A percentile compares a stretch with the other conserved stretches of the same genome.
Conservation (phyloP, 1,140 invertebrate genomes). For the Medauroidea extradentata region DNA sequence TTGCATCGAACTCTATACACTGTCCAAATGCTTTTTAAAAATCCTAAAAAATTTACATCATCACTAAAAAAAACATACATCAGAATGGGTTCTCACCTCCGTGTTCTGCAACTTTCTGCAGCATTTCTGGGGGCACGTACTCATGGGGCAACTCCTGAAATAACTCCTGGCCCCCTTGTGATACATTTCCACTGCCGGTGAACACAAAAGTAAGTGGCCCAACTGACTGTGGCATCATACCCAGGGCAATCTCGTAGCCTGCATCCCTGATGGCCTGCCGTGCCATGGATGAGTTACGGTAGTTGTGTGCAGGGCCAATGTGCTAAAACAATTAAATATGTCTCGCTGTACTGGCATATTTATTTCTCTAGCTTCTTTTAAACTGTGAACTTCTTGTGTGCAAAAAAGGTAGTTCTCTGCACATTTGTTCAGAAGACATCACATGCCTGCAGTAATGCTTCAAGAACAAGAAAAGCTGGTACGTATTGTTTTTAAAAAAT, state of each 20-base stretch:
- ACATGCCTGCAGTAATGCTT: too few species aligned
- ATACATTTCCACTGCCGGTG: conserved; percentile 86
- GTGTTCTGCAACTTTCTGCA: conserved; percentile 93
- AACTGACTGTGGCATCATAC: conserved; percentile 96
- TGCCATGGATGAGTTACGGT: conserved; percentile 95
- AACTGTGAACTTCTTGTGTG: too few species aligned
- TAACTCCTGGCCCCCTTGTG: conserved; percentile 73
- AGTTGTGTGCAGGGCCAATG: conserved; percentile 97
- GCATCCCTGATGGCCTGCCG: conserved; percentile 94
- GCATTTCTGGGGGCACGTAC: conserved; percentile 91
- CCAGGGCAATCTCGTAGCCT: conserved; percentile 96
- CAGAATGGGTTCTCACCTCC: conserved; percentile 69
- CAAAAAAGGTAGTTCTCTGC: too few species aligned
- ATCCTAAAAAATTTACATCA: too few species aligned
- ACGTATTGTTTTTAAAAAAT: too few species aligned
- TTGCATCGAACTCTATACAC: too few species aligned
- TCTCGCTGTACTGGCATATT: neutral
- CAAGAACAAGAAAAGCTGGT: too few species aligned
- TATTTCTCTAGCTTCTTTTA: too few species aligned
- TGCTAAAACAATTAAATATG: conserved; percentile 57
- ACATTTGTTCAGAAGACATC: too few species aligned
- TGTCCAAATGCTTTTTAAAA: too few species aligned
- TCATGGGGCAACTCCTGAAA: conserved; percentile 97
- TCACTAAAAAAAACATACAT: too few species aligned
- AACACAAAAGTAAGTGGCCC: conserved; percentile 98